Evolutionary conservation across 2,797 vertebrate genomes (phyloP).

Genomic region (Acropternis orthonyx): DNA sequence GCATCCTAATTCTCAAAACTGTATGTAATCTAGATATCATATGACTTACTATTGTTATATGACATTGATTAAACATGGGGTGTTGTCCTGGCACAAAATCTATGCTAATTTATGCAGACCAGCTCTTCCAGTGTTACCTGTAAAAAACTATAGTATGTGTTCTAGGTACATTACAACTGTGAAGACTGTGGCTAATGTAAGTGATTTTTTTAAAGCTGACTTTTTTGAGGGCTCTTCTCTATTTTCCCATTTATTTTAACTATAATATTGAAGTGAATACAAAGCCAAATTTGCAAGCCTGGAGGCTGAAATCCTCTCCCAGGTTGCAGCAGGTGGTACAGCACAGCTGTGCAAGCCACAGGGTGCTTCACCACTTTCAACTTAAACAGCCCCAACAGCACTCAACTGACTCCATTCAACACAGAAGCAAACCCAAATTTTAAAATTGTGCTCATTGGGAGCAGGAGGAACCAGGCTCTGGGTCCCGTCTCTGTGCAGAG

Average conservation of each 20-base stretch:
- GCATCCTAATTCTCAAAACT: background rate
- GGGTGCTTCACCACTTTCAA: background rate
- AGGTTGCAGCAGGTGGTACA: background rate
- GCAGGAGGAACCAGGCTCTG: background rate
- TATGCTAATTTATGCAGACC: background rate
- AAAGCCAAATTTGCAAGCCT: background rate
- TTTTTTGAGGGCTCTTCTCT: background rate
- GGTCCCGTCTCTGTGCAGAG: background rate
- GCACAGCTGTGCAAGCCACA: background rate
- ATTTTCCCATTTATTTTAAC: background rate
- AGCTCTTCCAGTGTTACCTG: background rate
- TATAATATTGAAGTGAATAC: background rate
- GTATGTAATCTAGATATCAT: background rate
- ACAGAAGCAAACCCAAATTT: background rate
- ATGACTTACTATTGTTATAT: background rate
- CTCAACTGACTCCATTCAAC: background rate
- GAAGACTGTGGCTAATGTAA: background rate
- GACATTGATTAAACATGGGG: background rate
- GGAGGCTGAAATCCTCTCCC: background rate
- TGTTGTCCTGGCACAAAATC: background rate
- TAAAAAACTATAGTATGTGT: background rate
- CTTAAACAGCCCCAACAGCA: background rate
- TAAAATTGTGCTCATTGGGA: rapidly evolving
- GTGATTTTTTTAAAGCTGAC: background rate
- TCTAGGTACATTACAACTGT: background rate